Evolutionary conservation across 2,797 vertebrate genomes (phyloP), one percentile per base, ranked within the genome.

Genomic region (Miichthys miiuy): DNA sequence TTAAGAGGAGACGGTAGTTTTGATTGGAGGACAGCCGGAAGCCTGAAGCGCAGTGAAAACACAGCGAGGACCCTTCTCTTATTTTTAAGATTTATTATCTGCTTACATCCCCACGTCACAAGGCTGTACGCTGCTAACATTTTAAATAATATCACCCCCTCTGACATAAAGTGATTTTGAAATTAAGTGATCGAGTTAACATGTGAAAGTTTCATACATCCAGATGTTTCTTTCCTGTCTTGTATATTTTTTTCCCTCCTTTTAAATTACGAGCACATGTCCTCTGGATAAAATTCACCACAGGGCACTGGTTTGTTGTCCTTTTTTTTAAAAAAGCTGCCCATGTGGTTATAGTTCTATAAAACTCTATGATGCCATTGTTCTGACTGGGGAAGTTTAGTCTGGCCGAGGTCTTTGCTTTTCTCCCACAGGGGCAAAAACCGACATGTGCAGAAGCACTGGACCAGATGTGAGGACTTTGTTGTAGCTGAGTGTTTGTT

Each of bases 301-400:
- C 47, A 68, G 58, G 66, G 57, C 46, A 72, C 51, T 0, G 4
- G 34, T 81, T 66, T 72, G 67, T 79, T 82, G 56, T 64, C 20
- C 38, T 64, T 51, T 79, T n/a, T 79, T 83, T 61, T 34, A 12
- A 71, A 57, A 76, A 67, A 70, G 20, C 48, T 79, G 77, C 62
- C 73, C 61, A 54, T 80, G 82, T 73, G 83, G 75, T 87, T 68
- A 38, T 21, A 69, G 65, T 68, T 87, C 44, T 58, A 17, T 23
- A 47, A 85, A 85, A 72, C 61, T 68, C 69, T 11, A 27, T 79
- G 63, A 44, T 75, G 41, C 54, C 63, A 82, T 88, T 87, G 83
- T 87, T 86, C 70, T 72, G 56, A 83, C 66, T 38, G 64, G 79
- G 79, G 51, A 81, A 69, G 77, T 87, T 88, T 82, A 72, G 82